Conservation (phyloP, 2,888 invertebrate genomes). For the Luperina nickerlii region DNA sequence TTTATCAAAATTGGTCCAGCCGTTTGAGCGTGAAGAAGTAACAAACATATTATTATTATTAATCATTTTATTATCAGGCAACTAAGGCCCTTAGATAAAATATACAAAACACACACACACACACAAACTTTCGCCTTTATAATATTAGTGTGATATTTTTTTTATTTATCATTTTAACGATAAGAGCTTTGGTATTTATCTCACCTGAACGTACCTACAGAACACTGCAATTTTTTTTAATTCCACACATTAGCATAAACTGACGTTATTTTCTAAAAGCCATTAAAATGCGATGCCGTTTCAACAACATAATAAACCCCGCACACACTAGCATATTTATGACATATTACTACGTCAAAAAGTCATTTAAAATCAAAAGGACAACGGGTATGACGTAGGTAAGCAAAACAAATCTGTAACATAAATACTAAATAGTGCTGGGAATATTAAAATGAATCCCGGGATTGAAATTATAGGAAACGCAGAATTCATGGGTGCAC, state of each 20-base stretch:
- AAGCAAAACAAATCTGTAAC: constrained; percentile 41
- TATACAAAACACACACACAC: too few species aligned
- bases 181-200: background rate
- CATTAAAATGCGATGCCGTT: constrained; percentile 40
- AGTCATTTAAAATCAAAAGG: constrained; percentile 65
- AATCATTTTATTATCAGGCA: too few species aligned
- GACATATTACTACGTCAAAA: constrained; percentile 57
- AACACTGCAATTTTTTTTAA: background rate
- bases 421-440: constrained; percentile 56
- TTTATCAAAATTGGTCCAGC: too few species aligned
- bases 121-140: too few species aligned
- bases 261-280: constrained; percentile 17
- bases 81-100: too few species aligned
- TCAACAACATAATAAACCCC: constrained; percentile 20
- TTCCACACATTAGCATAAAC: constrained; percentile 7
- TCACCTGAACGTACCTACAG: background rate
- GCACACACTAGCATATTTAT: constrained; percentile 61
- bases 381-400: constrained; percentile 47
- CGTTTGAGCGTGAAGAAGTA: too few species aligned
- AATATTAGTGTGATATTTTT: too few species aligned
- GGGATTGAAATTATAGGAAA: constrained; percentile 25
- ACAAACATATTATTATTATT: too few species aligned
- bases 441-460: constrained; percentile 20
- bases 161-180: too few species aligned
- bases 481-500: constrained; percentile 16